Base-by-base conservation (phyloP, 2,113 vertebrate genomes). In the Uria aalge region DNA sequence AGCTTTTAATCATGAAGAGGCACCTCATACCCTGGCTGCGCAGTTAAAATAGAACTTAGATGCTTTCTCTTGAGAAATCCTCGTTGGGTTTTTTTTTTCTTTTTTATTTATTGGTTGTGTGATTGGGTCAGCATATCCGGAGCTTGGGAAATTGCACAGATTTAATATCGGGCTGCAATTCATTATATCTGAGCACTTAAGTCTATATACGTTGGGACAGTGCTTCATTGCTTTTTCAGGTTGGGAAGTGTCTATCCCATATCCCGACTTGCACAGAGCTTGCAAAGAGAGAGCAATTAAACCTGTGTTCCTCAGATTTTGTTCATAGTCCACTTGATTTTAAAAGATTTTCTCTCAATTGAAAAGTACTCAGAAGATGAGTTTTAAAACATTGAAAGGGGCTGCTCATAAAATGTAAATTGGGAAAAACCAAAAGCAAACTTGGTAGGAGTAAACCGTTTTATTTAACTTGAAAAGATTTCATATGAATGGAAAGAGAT, bases 401-500 rank as follows among this genome's bases (percentile, higher is more conserved):
- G 0, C 24, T 57, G 40, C 74, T 75, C 24, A 20, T 45, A 52
- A 87, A 85, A 87, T 36, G 13, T 18, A 75, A 85, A 87, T 24
- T 8, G 8, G 53, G 67, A 56, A 84, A 96, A 91, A 30, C 11
- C 21, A 79, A 60, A 90, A 40, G 8, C 43, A 78, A 75, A 48
- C 36, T 52, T 48, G 47, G 41, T 89, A n/a, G 77, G 55, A 67
- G 50, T 11, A 47, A 88, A 78, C 32, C 8, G 22, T 32, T 90
- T 50, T 81, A 72, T 96, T 96, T 80, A 11, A 80, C 63, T 83
- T 77, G 45, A 94, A 94, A 92, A 80, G 73, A 90, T 76, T 20
- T 4, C 22, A 52, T 66, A 32, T 30, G 59, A 93, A 90, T 69
- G 32, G 60, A 85, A 90, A 95, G 57, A 64, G 19, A 67, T 64